Base-by-base conservation (phyloP, 2,797 vertebrate genomes). In the Halcyon smyrnensis region DNA sequence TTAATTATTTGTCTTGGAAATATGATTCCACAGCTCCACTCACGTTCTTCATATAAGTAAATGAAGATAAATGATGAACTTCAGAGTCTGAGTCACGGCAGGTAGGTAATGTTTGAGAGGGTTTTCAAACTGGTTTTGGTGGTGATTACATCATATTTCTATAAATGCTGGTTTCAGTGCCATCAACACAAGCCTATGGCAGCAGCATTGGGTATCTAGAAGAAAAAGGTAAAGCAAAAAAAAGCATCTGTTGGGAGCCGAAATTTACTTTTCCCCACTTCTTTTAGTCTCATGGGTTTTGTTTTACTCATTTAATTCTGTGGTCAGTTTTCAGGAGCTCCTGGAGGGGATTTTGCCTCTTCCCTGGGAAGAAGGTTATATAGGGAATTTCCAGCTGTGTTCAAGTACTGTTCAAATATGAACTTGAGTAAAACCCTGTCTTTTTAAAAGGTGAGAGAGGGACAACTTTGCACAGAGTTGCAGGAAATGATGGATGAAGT, bases 401-500 rank as follows among this genome's bases (percentile, higher is more conserved):
- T 89, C 68, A 81, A 82, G 37, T 36, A 50, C 39, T 32, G 25
- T 90, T 60, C 7, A 93, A 90, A 90, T 64, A 90, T 6, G 15
- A 89, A 90, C 85, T 82, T 59, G 54, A 19, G 2, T 13, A 71
- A 64, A 46, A 76, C 28, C 37, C 12, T 30, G 14, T 59, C 41
- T 81, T 88, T 94, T 86, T 67, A 53, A 50, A 91, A 90, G 69
- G 50, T 46, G 43, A 92, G 57, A 91, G 63, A 9, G 46, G 54
- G 54, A 62, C 27, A 45, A 34, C 78, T 87, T 82, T 65, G 69
- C 74, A 86, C 6, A 11, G 48, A 89, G 34, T 50, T 94, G 18
- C 41, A 56, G 77, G 51, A 90, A 81, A 64, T 73, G 34, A 90
- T 77, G 68, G 60, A 80, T 95, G 85, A 79, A 84, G 83, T 84